Conservation (phyloP, 2,113 vertebrate genomes). For the Eulemur rufifrons region DNA sequence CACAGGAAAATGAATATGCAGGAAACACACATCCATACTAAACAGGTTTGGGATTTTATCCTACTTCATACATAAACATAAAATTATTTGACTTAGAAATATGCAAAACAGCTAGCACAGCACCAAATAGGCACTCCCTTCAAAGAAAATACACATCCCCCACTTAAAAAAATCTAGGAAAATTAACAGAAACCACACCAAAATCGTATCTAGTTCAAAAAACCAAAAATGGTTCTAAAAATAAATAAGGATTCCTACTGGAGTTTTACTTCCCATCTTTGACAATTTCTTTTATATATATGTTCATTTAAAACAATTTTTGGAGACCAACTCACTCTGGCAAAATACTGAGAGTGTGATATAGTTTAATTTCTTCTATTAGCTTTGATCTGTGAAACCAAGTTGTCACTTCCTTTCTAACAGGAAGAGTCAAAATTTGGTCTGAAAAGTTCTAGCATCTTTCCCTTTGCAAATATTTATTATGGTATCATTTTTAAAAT, state of each 20-base stretch:
- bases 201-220: not conserved
- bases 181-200: not conserved
- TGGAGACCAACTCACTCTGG: not conserved
- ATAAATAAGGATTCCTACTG: not conserved
- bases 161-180: not conserved
- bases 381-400: not conserved
- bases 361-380: not conserved
- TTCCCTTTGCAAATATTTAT: not conserved
- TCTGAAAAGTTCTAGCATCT: not conserved
- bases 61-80: not conserved
- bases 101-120: not conserved
- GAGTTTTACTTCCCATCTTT: not conserved
- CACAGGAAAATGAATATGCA: not conserved
- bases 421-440: not conserved
- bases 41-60: not conserved
- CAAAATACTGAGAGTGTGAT: not conserved
- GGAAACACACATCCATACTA: not conserved
- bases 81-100: not conserved
- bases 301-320: slow-evolving; percentile 29
- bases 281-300: not conserved
- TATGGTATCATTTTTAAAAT: not conserved
- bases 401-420: not conserved
- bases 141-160: not conserved
- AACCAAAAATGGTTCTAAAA: slow-evolving; percentile 36
- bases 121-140: not conserved